Base-by-base conservation (phyloP, 2,113 vertebrate genomes). In the Apus apus region DNA sequence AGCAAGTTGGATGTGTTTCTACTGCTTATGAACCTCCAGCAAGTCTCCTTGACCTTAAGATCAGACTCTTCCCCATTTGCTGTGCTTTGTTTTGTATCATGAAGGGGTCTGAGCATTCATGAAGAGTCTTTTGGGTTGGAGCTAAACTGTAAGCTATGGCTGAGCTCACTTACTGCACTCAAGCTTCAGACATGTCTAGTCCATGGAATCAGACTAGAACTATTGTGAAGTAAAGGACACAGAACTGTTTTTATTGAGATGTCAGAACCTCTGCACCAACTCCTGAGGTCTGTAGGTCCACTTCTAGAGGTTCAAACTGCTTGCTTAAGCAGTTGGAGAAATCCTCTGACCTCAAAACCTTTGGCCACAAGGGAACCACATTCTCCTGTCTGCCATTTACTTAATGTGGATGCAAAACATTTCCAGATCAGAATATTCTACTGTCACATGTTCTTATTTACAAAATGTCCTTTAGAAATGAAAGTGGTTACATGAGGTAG, bases 301-400 rank as follows among this genome's bases (percentile, higher is more conserved):
- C 11, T 91, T 72, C 8, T 30, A 34, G 13, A 40, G 9, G 1
- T 45, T 18, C 57, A 84, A 90, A 62, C 15, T 9, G 9, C 19
- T 86, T 80, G 9, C 30, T 77, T 40, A 90, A 65, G 15, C 3
- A 70, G 17, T 17, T 71, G 36, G 20, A 67, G 34, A 80, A 13
- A 29, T 30, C 9, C 29, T 38, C 13, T 54, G 32, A 2, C 29
- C 13, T 20, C 29, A 45, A 30, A 34, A 67, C 53, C 1, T 82
- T 15, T 27, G 8, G 7, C 25, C 15, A 9, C 13, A 30, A n/a
- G 9, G 27, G 21, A 57, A 12, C 11, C 13, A 36, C 0, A 0
- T 20, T 51, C 13, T 80, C 30, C n/a, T 74, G 29, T 50, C 13
- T 89, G 51, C 8, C 12, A 19, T 58, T 87, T 82, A 45, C 6